phyloP scores from a whole-genome alignment of 2,797 vertebrate genomes.

The Tadarida brasiliensis region DNA sequence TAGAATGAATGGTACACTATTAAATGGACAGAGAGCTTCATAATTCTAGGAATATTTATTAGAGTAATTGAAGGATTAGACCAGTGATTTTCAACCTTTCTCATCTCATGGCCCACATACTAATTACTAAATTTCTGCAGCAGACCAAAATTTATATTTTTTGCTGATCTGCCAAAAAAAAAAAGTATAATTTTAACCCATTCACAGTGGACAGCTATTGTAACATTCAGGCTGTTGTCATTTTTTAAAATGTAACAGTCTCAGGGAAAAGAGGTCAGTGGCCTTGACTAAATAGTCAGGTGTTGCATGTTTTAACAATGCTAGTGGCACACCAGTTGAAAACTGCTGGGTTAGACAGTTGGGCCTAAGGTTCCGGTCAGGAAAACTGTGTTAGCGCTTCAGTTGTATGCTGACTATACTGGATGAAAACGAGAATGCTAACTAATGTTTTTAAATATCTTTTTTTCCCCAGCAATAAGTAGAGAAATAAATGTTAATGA shows the following conservation, averaged over 20 bases:
- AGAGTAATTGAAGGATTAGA: constrained; percentile 20
- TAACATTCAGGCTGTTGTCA: background rate
- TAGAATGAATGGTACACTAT: background rate
- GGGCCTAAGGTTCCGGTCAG: background rate
- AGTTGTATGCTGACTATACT: background rate
- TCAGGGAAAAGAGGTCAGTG: background rate
- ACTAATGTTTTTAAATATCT: constrained; percentile 13
- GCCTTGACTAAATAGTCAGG: background rate
- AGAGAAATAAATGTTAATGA: constrained; percentile 30
- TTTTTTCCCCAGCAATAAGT: background rate
- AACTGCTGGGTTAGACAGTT: background rate
- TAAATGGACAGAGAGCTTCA: constrained; percentile 10
- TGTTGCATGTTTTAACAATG: background rate
- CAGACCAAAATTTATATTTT: background rate
- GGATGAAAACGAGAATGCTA: constrained; percentile 9
- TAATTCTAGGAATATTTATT: background rate
- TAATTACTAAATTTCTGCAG: background rate
- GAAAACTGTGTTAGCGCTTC: constrained; percentile 1
- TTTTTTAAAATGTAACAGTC: background rate
- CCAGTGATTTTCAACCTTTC: background rate
- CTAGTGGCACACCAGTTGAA: background rate
- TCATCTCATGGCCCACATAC: background rate
- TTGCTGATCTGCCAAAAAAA: background rate
- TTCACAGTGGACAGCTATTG: background rate
- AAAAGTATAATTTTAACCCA: background rate